Conservation (phyloP, 92 coral and sea anemone genomes). For the Parazoanthus swiftii region DNA sequence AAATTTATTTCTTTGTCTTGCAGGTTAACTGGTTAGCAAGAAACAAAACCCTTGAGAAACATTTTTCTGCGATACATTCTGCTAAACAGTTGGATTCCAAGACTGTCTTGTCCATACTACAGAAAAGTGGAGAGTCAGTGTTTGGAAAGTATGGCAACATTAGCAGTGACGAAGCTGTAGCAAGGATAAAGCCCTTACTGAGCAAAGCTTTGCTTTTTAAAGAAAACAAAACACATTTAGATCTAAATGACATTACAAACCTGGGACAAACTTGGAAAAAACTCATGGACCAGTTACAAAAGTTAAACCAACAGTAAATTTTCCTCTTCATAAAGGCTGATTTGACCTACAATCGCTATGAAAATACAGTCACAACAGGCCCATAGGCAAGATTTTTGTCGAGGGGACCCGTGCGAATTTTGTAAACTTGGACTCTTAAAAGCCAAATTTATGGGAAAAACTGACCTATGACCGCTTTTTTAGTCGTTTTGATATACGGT, state of each 20-base stretch:
- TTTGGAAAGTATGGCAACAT: constrained; percentile 13
- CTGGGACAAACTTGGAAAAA: constrained; percentile 10
- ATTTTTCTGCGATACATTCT: neutral
- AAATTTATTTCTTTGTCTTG: neutral
- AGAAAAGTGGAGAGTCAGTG: neutral
- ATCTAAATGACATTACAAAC: neutral
- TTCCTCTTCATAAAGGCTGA: neutral
- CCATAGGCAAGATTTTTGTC: too few relatives aligned
- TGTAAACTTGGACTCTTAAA: too few relatives aligned
- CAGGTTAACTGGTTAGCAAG: constrained; percentile 1
- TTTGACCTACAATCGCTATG: neutral
- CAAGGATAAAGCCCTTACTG: neutral
- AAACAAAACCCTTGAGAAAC: neutral
- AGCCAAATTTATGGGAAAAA: too few relatives aligned
- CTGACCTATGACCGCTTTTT: too few relatives aligned
- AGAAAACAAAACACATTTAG: neutral
- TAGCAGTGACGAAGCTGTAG: constrained; percentile 22
- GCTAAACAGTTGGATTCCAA: neutral
- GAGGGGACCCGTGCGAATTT: too few relatives aligned
- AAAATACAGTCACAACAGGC: neutral
- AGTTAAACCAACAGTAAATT: neutral
- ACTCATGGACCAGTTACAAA: neutral
- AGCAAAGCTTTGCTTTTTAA: neutral
- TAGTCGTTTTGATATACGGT: too few relatives aligned
- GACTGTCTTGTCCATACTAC: neutral